Evolutionary conservation across 2,113 vertebrate species (phyloP).

Genomic region (Arothron firmamentum): DNA sequence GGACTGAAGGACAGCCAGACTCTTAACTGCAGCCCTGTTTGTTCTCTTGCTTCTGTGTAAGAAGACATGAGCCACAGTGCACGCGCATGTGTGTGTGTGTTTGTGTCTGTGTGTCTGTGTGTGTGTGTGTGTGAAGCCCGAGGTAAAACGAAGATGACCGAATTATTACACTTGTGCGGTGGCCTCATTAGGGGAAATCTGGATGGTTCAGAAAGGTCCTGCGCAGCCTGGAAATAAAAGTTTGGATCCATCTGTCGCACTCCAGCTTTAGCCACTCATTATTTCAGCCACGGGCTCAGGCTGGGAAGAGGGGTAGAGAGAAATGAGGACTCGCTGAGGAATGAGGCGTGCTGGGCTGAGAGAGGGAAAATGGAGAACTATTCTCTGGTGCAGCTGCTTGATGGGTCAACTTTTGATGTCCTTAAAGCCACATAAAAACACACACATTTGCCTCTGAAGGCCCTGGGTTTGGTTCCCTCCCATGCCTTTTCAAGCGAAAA

Average conservation of each 20-base stretch:
- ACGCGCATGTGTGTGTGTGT: slow-evolving; percentile 6
- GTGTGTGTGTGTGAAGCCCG: not conserved
- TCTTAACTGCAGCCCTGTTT: slow-evolving; percentile 43
- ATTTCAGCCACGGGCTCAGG: not conserved
- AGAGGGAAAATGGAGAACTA: slow-evolving; percentile 23
- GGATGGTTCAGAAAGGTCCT: not conserved
- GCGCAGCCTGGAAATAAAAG: not conserved
- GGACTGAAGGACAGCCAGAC: slow-evolving; percentile 51
- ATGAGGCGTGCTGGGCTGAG: slow-evolving; percentile 13
- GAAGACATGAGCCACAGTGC: slow-evolving; percentile 25
- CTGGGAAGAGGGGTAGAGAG: slow-evolving; percentile 9
- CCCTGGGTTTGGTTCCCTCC: too few species aligned
- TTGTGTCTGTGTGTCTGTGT: not conserved
- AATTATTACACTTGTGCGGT: not conserved
- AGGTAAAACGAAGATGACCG: slow-evolving; percentile 4
- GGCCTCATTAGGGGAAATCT: slow-evolving; percentile 4
- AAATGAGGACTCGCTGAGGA: not conserved
- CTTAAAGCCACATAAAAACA: too few species aligned
- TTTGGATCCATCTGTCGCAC: not conserved
- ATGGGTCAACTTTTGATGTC: slow-evolving; percentile 54
- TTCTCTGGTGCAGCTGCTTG: slow-evolving; percentile 44
- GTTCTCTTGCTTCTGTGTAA: slow-evolving; percentile 34
- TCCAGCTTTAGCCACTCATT: not conserved
- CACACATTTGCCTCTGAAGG: too few species aligned
- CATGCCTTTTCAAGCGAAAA: too few species aligned